Evolutionary conservation across 2,797 vertebrate species (phyloP).

Genomic region (Limosa lapponica): DNA sequence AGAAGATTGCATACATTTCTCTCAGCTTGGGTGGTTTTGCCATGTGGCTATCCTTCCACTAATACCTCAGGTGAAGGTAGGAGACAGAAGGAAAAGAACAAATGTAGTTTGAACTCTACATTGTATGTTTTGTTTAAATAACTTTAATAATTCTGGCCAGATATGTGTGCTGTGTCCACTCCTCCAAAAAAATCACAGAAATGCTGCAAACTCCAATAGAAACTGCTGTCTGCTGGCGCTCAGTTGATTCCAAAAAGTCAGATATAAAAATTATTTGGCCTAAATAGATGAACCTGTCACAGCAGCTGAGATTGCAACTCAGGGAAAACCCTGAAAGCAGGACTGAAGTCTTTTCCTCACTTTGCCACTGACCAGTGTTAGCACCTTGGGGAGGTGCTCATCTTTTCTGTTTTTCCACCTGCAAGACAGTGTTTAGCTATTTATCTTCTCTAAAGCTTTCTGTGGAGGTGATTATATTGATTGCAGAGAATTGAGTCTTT

Average conservation of each 20-base stretch:
- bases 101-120: background rate
- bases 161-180: background rate
- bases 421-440: background rate
- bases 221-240: background rate
- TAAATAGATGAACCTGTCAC: background rate
- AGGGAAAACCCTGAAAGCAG: background rate
- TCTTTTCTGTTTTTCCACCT: background rate
- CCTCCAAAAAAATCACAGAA: background rate
- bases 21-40: background rate
- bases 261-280: background rate
- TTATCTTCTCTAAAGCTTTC: background rate
- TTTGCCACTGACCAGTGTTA: background rate
- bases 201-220: background rate
- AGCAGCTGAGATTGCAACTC: background rate
- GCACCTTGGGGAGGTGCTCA: background rate
- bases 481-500: background rate
- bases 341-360: background rate
- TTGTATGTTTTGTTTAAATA: background rate
- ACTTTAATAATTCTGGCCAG: background rate
- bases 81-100: background rate
- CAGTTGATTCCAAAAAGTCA: background rate
- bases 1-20: fast-evolving
- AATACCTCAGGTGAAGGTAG: background rate
- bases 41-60: background rate
- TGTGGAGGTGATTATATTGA: background rate